Evolutionary conservation across 2,797 vertebrate genomes (phyloP).

Genomic region (Enteromius thamalakanensis): DNA sequence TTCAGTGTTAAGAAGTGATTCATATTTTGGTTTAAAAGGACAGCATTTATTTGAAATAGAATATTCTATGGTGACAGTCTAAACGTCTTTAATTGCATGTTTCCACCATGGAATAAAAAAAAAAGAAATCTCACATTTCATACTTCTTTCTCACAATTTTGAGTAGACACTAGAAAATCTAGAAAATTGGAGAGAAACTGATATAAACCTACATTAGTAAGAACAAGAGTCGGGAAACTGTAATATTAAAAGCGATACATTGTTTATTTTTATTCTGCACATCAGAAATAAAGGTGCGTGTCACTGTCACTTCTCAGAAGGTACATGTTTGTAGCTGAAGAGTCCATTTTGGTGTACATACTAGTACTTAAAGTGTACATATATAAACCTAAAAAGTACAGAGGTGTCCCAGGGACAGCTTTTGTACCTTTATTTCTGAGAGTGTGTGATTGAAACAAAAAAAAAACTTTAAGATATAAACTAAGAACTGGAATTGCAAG

Average conservation of each 20-base stretch:
- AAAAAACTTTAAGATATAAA: neutral
- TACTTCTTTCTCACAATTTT: neutral
- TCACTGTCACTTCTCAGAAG: no score
- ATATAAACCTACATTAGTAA: neutral
- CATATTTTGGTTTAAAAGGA: neutral
- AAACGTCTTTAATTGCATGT: neutral
- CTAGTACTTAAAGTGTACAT: no score
- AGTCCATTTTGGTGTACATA: no score
- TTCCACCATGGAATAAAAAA: neutral
- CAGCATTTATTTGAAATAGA: neutral
- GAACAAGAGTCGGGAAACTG: neutral
- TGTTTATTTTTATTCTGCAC: neutral
- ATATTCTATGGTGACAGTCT: neutral
- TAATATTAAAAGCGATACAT: neutral
- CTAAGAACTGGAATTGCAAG: neutral
- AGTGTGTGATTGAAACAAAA: neutral
- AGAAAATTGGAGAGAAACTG: neutral
- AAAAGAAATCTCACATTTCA: neutral
- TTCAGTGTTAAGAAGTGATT: neutral
- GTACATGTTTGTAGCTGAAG: no score
- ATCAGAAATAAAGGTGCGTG: no score
- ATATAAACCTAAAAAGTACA: no score
- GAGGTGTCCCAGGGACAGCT: no score
- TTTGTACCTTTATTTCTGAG: no score
- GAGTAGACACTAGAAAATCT: neutral